phyloP scores from a whole-genome alignment of 2,888 invertebrate species.

The Embidobia sp. region DNA sequence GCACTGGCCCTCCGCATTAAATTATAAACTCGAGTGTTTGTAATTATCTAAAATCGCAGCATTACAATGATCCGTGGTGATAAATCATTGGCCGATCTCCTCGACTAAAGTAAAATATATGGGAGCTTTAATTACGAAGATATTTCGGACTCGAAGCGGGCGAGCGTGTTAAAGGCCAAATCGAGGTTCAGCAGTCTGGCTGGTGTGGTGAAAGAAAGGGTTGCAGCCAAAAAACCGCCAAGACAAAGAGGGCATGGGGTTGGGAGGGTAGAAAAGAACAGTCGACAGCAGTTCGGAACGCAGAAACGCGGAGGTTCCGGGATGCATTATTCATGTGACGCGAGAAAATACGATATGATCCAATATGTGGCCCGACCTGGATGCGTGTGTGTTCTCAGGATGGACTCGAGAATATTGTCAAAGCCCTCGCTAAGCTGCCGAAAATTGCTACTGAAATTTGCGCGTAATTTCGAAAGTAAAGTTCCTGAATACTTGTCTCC shows the following conservation, averaged over 20 bases:
- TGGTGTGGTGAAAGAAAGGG: constrained; percentile 55
- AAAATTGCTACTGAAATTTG: constrained; percentile 80
- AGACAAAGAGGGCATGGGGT: constrained; percentile 46
- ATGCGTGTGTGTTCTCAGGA: constrained; percentile 65
- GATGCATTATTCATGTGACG: constrained; percentile 81
- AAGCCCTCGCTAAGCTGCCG: constrained; percentile 77
- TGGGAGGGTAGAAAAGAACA: constrained; percentile 57
- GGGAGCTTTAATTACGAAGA: constrained; percentile 77
- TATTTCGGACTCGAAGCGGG: constrained; percentile 72
- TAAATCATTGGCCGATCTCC: constrained; percentile 75
- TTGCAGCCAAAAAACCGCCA: constrained; percentile 57
- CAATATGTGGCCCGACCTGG: constrained; percentile 78
- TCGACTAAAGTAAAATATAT: constrained; percentile 79
- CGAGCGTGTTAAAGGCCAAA: constrained; percentile 66
- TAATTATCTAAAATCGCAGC: constrained; percentile 52
- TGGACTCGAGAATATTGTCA: constrained; percentile 64
- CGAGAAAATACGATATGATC: constrained; percentile 81
- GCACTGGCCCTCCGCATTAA: neutral
- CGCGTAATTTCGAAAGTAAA: constrained; percentile 73
- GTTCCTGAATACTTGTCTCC: neutral
- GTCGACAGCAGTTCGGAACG: constrained; percentile 52
- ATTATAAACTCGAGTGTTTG: constrained; percentile 7
- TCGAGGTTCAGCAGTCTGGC: constrained; percentile 13
- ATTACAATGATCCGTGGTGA: constrained; percentile 70
- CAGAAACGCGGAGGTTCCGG: constrained; percentile 69